Conservation (phyloP, 2,888 invertebrate genomes). For the Oegoconia quadripuncta region DNA sequence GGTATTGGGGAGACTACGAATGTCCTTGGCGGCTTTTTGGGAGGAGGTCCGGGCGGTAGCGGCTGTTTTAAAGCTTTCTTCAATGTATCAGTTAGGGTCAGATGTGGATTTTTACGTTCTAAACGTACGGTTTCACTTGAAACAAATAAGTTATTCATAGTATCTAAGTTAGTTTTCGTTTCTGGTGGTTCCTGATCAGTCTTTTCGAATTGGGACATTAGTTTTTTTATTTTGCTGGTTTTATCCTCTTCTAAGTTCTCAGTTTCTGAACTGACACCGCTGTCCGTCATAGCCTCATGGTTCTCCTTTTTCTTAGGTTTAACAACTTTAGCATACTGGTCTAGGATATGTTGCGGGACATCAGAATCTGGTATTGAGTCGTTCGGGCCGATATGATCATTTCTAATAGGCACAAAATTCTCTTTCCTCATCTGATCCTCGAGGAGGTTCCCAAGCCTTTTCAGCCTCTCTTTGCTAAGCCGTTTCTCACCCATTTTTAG, state of each 20-base stretch:
- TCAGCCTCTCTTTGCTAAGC: constrained; percentile 60
- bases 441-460: constrained; percentile 56
- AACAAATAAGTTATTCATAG: constrained; percentile 52
- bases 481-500: constrained; percentile 59
- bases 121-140: constrained; percentile 66
- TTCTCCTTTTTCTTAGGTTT: constrained; percentile 52
- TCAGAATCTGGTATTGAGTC: constrained; percentile 58
- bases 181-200: constrained; percentile 27
- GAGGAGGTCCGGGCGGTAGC: constrained; percentile 84
- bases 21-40: constrained; percentile 86
- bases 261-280: constrained; percentile 73
- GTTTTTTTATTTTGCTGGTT: constrained; percentile 43
- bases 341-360: constrained; percentile 67
- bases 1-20: constrained; percentile 59
- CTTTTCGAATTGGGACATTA: constrained; percentile 44
- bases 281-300: constrained; percentile 67
- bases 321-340: constrained; percentile 67
- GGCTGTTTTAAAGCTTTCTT: constrained; percentile 83
- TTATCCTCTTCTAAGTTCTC: constrained; percentile 69
- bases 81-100: constrained; percentile 78
- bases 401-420: constrained; percentile 41
- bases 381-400: constrained; percentile 22
- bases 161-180: constrained; percentile 43
- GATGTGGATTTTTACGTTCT: constrained; percentile 65
- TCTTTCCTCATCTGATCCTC: constrained; percentile 71